Conservation (phyloP, 2,797 vertebrate species). For the Danio albolineatus region DNA sequence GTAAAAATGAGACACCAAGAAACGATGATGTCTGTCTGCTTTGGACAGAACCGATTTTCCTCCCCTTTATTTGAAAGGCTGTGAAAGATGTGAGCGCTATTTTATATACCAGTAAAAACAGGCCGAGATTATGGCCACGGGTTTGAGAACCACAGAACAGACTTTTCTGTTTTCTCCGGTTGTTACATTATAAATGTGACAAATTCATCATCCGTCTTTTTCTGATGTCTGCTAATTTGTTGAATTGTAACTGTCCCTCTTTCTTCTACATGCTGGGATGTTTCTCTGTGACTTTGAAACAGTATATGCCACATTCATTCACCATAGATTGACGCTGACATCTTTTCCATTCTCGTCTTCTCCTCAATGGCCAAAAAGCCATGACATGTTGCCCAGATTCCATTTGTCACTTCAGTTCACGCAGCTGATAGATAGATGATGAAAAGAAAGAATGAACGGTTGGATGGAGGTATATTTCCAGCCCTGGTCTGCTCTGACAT, state of each 20-base stretch:
- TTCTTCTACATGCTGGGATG: conserved; percentile 7
- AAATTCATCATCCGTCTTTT: background rate
- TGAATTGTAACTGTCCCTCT: conserved; percentile 2
- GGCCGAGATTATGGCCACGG: background rate
- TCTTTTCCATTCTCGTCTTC: conserved; percentile 48
- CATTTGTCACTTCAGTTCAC: conserved; percentile 48
- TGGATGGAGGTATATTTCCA: conserved; percentile 49
- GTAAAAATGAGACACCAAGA: conserved; percentile 15
- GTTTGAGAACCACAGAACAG: background rate
- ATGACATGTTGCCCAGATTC: conserved; percentile 54
- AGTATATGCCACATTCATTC: conserved; percentile 8
- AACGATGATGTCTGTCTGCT: conserved; percentile 46
- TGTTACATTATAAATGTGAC: background rate
- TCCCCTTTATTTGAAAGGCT: conserved; percentile 32
- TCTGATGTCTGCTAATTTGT: conserved; percentile 7
- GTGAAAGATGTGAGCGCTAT: conserved; percentile 46
- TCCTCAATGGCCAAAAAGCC: conserved; percentile 20
- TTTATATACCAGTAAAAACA: conserved; percentile 42
- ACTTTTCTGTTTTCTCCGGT: too few relatives aligned
- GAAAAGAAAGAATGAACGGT: conserved; percentile 28
- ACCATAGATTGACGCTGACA: conserved; percentile 20
- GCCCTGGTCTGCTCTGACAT: conserved; percentile 35
- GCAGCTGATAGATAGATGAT: conserved; percentile 42
- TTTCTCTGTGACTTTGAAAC: background rate
- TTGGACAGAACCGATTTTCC: conserved; percentile 31